These are phyloP conservation scores for Diabrotica undecimpunctata DNA, from an alignment of 1,140 invertebrate genomes.

Conservation along the genomic window DNA sequence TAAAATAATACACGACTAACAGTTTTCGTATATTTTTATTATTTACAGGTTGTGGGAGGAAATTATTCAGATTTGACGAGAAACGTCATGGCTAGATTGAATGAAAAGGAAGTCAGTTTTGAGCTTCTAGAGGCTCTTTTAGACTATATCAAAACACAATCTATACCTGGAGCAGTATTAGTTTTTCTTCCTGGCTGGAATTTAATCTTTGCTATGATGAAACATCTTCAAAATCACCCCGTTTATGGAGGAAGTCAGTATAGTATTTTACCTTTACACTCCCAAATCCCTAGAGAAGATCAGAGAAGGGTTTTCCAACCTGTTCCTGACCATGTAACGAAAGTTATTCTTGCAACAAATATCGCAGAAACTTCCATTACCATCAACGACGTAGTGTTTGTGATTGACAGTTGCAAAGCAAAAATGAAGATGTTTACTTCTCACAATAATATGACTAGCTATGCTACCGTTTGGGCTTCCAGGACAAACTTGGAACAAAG, in stretches of 20 bases:
- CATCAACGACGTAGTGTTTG: conserved; percentile 95
- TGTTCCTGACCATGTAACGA: conserved; percentile 68
- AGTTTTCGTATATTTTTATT: background rate
- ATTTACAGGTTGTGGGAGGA: conserved; percentile 40
- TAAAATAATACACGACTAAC: too few relatives aligned
- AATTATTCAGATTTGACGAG: conserved; percentile 63
- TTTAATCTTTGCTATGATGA: conserved; percentile 88
- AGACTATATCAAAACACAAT: conserved; percentile 68
- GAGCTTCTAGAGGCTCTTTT: conserved; percentile 85
- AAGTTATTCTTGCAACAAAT: conserved; percentile 84
- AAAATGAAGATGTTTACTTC: conserved; percentile 95
- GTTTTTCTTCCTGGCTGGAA: conserved; percentile 95
- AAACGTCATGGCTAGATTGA: conserved; percentile 69
- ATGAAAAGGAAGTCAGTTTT: conserved; percentile 88
- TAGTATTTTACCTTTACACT: conserved; percentile 80
- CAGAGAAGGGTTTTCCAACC: conserved; percentile 83
- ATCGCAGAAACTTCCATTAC: conserved; percentile 94
- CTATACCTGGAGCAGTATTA: conserved; percentile 78
- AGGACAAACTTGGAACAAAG: conserved; percentile 88
- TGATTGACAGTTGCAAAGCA: conserved; percentile 92
- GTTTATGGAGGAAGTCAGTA: conserved; percentile 69
- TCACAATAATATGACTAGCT: conserved; percentile 93
- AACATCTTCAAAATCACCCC: conserved; percentile 73
- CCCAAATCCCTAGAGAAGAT: conserved; percentile 85
- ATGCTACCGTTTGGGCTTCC: conserved; percentile 91